phyloP scores from a whole-genome alignment of 2,113 vertebrate genomes.

The Oncorhynchus keta region DNA sequence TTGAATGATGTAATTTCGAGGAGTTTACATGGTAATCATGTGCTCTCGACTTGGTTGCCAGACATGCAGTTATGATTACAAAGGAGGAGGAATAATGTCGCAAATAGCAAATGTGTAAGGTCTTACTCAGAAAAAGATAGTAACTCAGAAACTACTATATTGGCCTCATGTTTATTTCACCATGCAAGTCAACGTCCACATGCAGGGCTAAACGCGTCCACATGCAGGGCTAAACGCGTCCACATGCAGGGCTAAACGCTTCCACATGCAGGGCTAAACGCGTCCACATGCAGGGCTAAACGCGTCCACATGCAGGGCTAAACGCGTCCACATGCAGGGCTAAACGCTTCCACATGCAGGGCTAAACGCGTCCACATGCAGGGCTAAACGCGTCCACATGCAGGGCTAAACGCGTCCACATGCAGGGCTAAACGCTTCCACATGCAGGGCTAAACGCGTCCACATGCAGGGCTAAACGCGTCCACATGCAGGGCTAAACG shows the following conservation, averaged over 20 bases:
- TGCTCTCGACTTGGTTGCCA: slow-evolving; percentile 29
- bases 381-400: not conserved
- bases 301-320: not conserved
- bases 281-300: not conserved
- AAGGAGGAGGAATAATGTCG: not conserved
- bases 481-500: too few relatives aligned
- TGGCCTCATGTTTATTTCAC: slow-evolving; percentile 10
- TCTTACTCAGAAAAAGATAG: not conserved
- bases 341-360: not conserved
- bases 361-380: not conserved
- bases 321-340: not conserved
- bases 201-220: slow-evolving; percentile 33
- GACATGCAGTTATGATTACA: slow-evolving; percentile 25
- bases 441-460: not conserved
- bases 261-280: not conserved
- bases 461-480: too few relatives aligned
- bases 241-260: not conserved
- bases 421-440: not conserved
- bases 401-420: not conserved
- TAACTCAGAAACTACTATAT: not conserved
- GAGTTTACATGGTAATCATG: slow-evolving; percentile 42
- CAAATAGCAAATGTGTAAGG: not conserved
- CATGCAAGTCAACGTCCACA: slow-evolving; percentile 54
- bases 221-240: not conserved
- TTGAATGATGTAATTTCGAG: slow-evolving; percentile 43